phyloP scores from a whole-genome alignment of 1,140 invertebrate genomes.

The Anastrepha ludens region DNA sequence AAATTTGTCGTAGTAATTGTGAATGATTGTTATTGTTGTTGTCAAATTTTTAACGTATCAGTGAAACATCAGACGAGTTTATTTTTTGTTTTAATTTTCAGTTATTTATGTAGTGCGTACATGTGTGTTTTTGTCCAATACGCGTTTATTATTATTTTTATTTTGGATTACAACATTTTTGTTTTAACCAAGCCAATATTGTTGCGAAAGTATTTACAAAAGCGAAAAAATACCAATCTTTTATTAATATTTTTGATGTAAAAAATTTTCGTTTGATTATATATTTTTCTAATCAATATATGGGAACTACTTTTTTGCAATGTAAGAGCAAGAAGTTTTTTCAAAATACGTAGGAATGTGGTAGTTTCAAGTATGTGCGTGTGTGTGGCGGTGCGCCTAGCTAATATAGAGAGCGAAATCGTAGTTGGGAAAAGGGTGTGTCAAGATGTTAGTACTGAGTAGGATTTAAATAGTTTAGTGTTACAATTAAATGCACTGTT shows the following conservation, averaged over 20 bases:
- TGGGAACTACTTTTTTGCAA: constrained; percentile 23
- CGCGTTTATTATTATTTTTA: not conserved
- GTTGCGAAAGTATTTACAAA: constrained; percentile 52
- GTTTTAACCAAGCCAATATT: constrained; percentile 48
- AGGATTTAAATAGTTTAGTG: not conserved
- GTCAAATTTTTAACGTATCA: constrained; percentile 3
- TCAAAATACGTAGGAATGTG: constrained; percentile 13
- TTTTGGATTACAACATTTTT: constrained; percentile 17
- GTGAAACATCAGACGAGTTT: not conserved
- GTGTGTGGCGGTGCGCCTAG: constrained; percentile 8
- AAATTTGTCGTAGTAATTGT: not conserved
- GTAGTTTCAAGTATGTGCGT: not conserved
- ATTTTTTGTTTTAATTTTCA: not conserved
- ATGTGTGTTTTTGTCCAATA: not conserved
- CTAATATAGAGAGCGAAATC: not conserved
- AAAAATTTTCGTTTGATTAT: constrained; percentile 26
- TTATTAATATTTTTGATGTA: constrained; percentile 14
- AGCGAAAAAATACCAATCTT: constrained; percentile 52
- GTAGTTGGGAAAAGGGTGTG: not conserved
- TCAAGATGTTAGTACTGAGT: not conserved
- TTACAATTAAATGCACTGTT: not conserved
- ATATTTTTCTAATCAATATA: not conserved
- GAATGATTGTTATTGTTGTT: not conserved
- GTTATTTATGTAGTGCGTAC: not conserved
- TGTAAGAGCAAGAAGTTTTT: not conserved